Percentiles rank a stretch among this genome's conserved stretches.
phyloP scores from a whole-genome alignment of 2,797 vertebrate species.

The Enteromius afrohamiltoni region DNA sequence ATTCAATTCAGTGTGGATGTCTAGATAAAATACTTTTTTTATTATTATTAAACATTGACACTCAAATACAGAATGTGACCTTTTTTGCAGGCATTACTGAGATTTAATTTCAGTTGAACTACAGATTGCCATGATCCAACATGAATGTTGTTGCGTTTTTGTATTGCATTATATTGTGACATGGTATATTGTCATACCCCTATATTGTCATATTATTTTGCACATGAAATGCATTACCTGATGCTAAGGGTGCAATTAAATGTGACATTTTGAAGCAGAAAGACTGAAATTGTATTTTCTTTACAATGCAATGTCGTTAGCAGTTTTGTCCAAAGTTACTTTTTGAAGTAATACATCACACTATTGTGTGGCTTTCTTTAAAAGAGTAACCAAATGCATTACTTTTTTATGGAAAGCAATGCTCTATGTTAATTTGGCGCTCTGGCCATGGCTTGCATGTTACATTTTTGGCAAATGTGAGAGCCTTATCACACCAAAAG shows the following conservation, averaged over 20 bases:
- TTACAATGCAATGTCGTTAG: no score
- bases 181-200: not conserved
- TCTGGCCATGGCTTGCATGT: not conserved
- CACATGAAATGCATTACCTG: not conserved
- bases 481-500: not conserved
- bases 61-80: not conserved
- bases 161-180: not conserved
- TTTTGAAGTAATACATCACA: no score
- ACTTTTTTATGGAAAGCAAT: not conserved
- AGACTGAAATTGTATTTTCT: no score
- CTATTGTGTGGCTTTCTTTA: not conserved
- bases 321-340: no score
- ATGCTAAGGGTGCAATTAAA: no score
- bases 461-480: not conserved
- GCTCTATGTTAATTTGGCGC: no score
- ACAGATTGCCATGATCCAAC: not conserved
- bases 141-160: not conserved
- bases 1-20: not conserved
- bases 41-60: not conserved
- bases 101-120: not conserved
- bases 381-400: not conserved
- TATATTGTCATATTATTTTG: not conserved
- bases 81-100: not conserved
- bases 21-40: not conserved
- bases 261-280: no score